These are phyloP conservation scores for Ormia ochracea DNA, from an alignment of 2,888 invertebrate genomes.

Conservation along the genomic window DNA sequence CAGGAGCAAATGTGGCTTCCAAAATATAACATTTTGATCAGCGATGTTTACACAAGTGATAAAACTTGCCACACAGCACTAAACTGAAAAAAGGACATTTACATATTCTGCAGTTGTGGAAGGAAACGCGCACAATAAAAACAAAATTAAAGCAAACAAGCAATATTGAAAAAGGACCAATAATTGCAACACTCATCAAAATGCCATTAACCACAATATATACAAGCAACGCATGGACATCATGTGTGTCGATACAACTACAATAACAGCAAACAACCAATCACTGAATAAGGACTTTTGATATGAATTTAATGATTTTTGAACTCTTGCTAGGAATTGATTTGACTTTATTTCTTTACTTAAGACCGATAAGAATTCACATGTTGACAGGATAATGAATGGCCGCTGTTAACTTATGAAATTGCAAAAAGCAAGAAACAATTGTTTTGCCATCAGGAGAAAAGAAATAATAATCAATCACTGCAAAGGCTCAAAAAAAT, in stretches of 20 bases:
- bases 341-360: slow-evolving; percentile 36
- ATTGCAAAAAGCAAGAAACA: slow-evolving; percentile 18
- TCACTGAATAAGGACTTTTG: slow-evolving; percentile 47
- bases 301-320: slow-evolving; percentile 59
- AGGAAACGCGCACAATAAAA: slow-evolving; percentile 14
- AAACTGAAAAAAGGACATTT: slow-evolving; percentile 38
- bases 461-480: slow-evolving; percentile 55
- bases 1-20: slow-evolving; percentile 45
- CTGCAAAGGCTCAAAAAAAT: background rate
- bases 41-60: slow-evolving; percentile 73
- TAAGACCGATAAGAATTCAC: slow-evolving; percentile 20
- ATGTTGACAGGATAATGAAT: slow-evolving; percentile 61
- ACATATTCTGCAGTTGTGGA: slow-evolving; percentile 23
- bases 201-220: slow-evolving; percentile 71
- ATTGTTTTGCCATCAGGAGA: slow-evolving; percentile 45
- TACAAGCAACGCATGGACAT: slow-evolving; percentile 48
- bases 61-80: slow-evolving; percentile 61
- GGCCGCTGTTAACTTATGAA: slow-evolving; percentile 22
- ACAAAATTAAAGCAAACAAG: slow-evolving; percentile 11
- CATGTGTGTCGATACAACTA: slow-evolving; percentile 55
- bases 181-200: slow-evolving; percentile 70
- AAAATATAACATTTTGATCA: slow-evolving; percentile 64
- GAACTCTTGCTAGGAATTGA: slow-evolving; percentile 57
- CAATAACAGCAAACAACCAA: slow-evolving; percentile 63
- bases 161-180: slow-evolving; percentile 47